A percentile compares a stretch with the other conserved stretches of the same genome.
Conservation (phyloP, 35 echinoderm and acorn worm genomes). For the Apostichopus californicus region DNA sequence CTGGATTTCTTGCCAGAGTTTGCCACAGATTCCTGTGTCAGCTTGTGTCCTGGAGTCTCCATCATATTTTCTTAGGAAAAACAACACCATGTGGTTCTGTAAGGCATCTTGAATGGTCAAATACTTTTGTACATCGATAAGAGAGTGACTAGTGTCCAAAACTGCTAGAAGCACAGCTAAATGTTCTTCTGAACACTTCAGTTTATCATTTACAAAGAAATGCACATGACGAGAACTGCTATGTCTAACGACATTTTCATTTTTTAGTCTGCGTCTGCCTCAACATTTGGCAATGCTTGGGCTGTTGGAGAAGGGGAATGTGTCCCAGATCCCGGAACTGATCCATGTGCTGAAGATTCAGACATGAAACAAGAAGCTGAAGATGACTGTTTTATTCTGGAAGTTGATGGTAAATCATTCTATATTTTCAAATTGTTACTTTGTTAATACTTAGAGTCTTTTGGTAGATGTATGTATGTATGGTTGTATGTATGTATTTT, state of each 20-base stretch:
- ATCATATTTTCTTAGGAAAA: no score
- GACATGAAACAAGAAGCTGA: neutral
- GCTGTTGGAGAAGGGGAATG: neutral
- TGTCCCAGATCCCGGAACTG: neutral
- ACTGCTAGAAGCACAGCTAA: no score
- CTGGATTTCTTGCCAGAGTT: no score
- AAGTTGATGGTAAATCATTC: neutral
- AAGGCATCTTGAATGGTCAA: no score
- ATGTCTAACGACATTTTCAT: neutral
- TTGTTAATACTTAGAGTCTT: no score
- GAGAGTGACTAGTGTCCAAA: no score
- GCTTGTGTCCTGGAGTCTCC: no score
- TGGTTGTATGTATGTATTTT: no score
- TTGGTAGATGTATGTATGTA: no score
- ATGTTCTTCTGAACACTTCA: neutral
- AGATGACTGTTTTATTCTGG: neutral
- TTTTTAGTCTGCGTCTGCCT: neutral
- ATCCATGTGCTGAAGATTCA: neutral
- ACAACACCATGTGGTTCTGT: no score
- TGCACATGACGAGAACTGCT: neutral
- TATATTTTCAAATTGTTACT: neutral
- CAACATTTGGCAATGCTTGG: conserved; percentile 4
- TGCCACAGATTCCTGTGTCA: no score
- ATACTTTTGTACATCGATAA: no score
- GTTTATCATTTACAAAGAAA: neutral